Base-by-base conservation (phyloP, 2,113 vertebrate genomes). In the Peucedramus taeniatus region DNA sequence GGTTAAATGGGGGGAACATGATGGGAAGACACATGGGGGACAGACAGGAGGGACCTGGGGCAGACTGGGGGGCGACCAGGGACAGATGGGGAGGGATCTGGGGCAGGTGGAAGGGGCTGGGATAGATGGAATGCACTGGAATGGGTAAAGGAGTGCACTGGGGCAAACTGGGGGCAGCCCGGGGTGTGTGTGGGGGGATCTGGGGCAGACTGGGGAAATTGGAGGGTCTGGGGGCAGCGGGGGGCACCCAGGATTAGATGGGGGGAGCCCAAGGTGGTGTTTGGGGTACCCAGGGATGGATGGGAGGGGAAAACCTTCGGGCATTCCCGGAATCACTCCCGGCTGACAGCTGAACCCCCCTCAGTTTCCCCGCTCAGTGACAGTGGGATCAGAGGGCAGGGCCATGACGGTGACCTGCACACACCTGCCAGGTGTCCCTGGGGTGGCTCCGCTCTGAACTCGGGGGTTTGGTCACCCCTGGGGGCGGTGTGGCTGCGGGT, bases 361-460 rank as follows among this genome's bases (percentile, higher is more conserved):
- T 83, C 71, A 19, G 65, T 82, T 93, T 79, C 90, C 90, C 80
- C n/a, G 8, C 21, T 6, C 19, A 2, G 1, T 9, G 18, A 21
- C 6, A 1, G 21, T 1, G 35, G 56, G 45, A 1, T 6, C 35
- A 30, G 70, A 15, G 74, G 15, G 3, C 40, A 2, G 45, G 40
- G 31, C 37, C 3, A 0, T 2, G 42, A 3, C 61, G 10, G 70
- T 7, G 81, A 16, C 60, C 11, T 9, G 31, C 60, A 7, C 0
- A 4, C 4, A 1, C 50, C 61, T 51, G 24, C 9, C 8, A 1
- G 51, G 26, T 15, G 47, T 3, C 60, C 45, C 79, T 5, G 30
- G 26, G 28, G 31, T 6, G 42, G 15, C 42, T 63, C 39, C 3
- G 75, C n/a, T 22, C 56, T 1, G 4, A 7, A 3, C 15, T 4